Conservation (phyloP, 2,113 vertebrate genomes). For the Sorex araneus region DNA sequence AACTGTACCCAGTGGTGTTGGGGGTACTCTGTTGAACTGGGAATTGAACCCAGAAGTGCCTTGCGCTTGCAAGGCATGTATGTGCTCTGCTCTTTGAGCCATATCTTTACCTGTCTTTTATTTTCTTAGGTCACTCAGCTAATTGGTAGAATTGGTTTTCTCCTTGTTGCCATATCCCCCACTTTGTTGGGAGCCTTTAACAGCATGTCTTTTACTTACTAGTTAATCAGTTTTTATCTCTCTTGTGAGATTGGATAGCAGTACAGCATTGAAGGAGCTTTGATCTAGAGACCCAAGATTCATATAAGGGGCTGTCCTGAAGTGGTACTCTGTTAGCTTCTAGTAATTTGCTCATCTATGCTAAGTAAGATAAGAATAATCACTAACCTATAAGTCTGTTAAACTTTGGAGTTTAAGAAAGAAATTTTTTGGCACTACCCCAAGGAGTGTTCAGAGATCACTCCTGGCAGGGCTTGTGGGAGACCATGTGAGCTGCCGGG, state of each 20-base stretch:
- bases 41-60: too few relatives aligned
- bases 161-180: neutral
- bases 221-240: slow-evolving; percentile 43
- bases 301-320: slow-evolving; percentile 7
- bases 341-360: neutral
- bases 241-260: slow-evolving; percentile 37
- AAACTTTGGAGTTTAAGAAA: neutral
- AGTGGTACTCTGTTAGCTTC: slow-evolving; percentile 4
- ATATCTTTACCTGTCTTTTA: neutral
- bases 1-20: too few relatives aligned
- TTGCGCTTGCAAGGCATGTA: too few relatives aligned
- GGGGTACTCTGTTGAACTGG: too few relatives aligned
- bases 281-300: neutral
- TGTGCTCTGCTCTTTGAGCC: too few relatives aligned
- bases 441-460: too few relatives aligned
- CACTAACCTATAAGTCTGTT: slow-evolving; percentile 50
- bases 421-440: too few relatives aligned
- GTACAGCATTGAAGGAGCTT: slow-evolving; percentile 20
- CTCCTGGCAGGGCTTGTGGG: too few relatives aligned
- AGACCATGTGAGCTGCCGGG: too few relatives aligned
- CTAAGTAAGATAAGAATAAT: neutral
- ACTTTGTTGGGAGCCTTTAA: slow-evolving; percentile 52
- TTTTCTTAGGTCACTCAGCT: slow-evolving; percentile 33
- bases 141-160: slow-evolving; percentile 48
- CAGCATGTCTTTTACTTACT: slow-evolving; percentile 43